Conservation (phyloP, 2,113 vertebrate species). For the Toxostoma redivivum region DNA sequence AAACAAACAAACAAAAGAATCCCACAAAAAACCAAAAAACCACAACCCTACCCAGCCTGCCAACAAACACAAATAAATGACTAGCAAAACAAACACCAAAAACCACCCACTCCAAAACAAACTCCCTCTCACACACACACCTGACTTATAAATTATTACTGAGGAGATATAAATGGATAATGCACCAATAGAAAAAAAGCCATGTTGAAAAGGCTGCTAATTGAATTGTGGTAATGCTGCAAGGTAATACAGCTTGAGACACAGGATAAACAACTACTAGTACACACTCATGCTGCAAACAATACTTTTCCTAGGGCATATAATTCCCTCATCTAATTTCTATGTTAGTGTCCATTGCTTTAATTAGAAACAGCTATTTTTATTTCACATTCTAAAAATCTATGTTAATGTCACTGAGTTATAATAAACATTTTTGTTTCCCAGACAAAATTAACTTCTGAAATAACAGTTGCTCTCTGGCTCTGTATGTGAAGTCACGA, state of each 20-base stretch:
- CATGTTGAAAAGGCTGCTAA: background rate
- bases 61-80: background rate
- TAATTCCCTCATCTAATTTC: background rate
- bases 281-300: background rate
- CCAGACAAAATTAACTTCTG: background rate
- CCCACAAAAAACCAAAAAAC: accelerated
- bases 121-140: accelerated
- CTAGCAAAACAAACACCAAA: background rate
- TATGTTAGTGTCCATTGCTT: background rate
- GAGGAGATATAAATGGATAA: background rate
- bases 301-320: background rate
- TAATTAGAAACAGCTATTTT: background rate
- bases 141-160: background rate
- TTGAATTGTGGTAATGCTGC: background rate
- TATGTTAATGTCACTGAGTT: background rate
- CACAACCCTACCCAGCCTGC: accelerated
- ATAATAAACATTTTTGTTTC: background rate
- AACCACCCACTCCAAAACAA: background rate
- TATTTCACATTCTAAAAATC: background rate
- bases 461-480: background rate
- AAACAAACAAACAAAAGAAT: too few relatives aligned
- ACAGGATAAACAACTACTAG: background rate
- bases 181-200: background rate
- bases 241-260: background rate
- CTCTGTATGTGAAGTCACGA: background rate